These are phyloP conservation scores for Steromphala cineraria DNA, from an alignment of 2,888 invertebrate species.

Conservation along the genomic window DNA sequence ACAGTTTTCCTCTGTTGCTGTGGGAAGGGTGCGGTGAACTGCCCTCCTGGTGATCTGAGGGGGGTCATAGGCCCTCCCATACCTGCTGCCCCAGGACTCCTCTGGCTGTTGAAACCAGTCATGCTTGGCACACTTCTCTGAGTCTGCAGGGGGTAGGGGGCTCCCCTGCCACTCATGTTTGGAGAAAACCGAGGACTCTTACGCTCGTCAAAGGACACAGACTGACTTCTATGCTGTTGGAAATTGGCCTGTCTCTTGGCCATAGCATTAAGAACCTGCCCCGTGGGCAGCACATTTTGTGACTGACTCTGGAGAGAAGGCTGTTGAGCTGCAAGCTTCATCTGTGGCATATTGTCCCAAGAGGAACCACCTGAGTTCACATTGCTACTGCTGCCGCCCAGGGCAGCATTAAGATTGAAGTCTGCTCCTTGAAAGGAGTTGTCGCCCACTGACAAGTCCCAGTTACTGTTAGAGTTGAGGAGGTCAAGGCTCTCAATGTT, in stretches of 20 bases:
- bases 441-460: neutral
- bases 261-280: conserved; percentile 24
- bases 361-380: conserved; percentile 22
- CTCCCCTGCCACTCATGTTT: conserved; percentile 40
- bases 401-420: conserved; percentile 27
- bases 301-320: conserved; percentile 22
- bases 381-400: conserved; percentile 48
- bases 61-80: neutral
- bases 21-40: conserved; percentile 33
- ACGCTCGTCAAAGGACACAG: conserved; percentile 53
- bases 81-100: conserved; percentile 51
- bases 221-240: conserved; percentile 42
- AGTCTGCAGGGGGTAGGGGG: conserved; percentile 12
- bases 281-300: conserved; percentile 21
- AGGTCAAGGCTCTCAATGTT: conserved; percentile 3
- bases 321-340: conserved; percentile 20
- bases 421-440: neutral
- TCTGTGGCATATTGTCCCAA: conserved; percentile 32
- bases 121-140: conserved; percentile 34
- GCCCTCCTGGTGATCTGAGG: conserved; percentile 23
- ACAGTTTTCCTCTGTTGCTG: conserved; percentile 34
- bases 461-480: conserved; percentile 9
- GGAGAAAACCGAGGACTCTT: conserved; percentile 59
- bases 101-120: conserved; percentile 45
- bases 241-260: conserved; percentile 34